Evolutionary conservation across 2,113 vertebrate species (phyloP).

Genomic region (Xenus cinereus): DNA sequence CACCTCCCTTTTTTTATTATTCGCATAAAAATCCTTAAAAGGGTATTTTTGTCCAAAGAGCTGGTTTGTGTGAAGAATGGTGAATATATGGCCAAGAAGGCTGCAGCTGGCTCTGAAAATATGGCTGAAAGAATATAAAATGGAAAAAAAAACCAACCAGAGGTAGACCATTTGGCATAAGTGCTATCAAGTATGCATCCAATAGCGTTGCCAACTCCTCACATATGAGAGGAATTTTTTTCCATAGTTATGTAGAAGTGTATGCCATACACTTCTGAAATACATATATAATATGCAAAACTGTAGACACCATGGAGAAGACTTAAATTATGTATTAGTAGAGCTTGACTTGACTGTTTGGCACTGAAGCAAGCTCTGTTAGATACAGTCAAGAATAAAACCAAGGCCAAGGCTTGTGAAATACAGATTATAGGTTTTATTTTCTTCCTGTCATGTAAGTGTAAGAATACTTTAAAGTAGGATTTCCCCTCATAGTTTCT

Average conservation of each 20-base stretch:
- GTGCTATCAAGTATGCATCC: not conserved
- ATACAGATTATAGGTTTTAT: not conserved
- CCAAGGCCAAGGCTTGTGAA: constrained; percentile 37
- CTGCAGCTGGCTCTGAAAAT: not conserved
- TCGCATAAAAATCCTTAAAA: not conserved
- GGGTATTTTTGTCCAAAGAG: not conserved
- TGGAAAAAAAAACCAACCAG: not conserved
- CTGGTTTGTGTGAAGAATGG: not conserved
- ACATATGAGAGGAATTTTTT: not conserved
- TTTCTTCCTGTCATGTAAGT: not conserved
- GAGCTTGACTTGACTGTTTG: constrained; percentile 42
- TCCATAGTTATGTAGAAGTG: not conserved
- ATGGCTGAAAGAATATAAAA: not conserved
- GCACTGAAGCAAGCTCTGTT: constrained; percentile 27
- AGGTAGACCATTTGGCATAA: not conserved
- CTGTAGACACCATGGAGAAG: not conserved
- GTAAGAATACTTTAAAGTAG: not conserved
- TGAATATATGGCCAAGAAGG: not conserved
- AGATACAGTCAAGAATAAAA: constrained; percentile 40
- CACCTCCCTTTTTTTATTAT: not conserved
- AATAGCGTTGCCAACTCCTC: not conserved
- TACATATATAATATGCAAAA: not conserved
- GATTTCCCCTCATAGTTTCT: not conserved
- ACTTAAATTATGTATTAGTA: constrained; percentile 33
- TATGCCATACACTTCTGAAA: not conserved